A percentile compares a stretch with the other conserved stretches of the same genome.
Evolutionary conservation across 2,797 vertebrate species (phyloP).

Genomic region (Coregonus sp.): DNA sequence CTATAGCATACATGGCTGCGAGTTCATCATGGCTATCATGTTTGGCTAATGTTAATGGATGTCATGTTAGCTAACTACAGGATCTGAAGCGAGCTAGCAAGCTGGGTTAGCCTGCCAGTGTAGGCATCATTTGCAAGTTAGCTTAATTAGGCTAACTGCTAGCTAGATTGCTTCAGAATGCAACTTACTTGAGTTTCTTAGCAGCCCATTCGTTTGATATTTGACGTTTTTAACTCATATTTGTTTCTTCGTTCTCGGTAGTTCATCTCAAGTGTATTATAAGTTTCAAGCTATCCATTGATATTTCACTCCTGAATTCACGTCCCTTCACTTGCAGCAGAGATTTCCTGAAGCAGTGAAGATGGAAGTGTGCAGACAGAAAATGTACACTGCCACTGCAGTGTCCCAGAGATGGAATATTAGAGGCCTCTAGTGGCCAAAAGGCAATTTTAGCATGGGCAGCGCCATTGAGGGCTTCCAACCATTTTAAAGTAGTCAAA

Average conservation of each 20-base stretch:
- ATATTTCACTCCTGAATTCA: not conserved
- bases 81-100: not conserved
- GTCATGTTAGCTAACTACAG: not conserved
- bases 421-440: too few relatives aligned
- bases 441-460: too few relatives aligned
- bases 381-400: not conserved
- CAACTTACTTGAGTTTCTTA: conserved; percentile 11
- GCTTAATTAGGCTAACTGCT: not conserved
- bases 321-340: conserved; percentile 2
- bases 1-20: not conserved
- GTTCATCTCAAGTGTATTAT: not conserved
- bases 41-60: not conserved
- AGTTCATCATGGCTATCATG: not conserved
- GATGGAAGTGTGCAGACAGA: not conserved
- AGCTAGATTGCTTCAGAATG: not conserved
- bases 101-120: not conserved
- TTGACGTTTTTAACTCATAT: too few relatives aligned
- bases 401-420: too few relatives aligned
- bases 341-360: not conserved
- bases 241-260: not conserved
- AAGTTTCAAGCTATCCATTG: not conserved
- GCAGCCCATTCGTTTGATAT: not conserved
- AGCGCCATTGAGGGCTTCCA: too few relatives aligned
- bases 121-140: too few relatives aligned
- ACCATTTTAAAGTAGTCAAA: too few relatives aligned